Conservation (phyloP, 2,888 invertebrate genomes). For the Plagodis dolabraria region DNA sequence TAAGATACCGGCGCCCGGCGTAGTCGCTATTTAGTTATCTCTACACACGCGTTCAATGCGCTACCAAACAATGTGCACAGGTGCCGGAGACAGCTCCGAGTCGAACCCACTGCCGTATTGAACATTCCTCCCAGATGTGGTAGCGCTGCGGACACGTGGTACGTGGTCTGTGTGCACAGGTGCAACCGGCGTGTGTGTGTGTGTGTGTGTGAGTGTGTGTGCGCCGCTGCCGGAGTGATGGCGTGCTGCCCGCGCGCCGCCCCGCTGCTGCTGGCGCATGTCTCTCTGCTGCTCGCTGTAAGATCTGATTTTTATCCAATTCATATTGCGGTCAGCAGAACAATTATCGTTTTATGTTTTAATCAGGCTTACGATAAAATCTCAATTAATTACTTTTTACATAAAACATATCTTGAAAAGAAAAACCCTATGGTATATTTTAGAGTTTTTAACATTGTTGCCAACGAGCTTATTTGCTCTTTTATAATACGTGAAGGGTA, state of each 20-base stretch:
- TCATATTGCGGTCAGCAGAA: not conserved
- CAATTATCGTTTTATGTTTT: not conserved
- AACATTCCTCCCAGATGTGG: not conserved
- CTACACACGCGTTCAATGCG: conserved; percentile 1
- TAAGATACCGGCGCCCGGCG: conserved; percentile 3
- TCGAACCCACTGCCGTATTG: no score
- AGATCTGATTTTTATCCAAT: conserved; percentile 31
- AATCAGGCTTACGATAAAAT: not conserved
- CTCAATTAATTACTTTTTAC: no score
- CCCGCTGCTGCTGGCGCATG: conserved; percentile 59
- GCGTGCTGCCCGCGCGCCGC: conserved; percentile 46
- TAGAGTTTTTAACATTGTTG: no score
- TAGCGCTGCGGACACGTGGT: not conserved
- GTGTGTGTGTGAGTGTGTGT: not conserved
- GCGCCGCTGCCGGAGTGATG: conserved; percentile 24
- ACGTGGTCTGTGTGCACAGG: not conserved
- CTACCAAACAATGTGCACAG: not conserved
- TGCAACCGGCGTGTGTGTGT: not conserved
- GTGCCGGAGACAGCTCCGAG: not conserved
- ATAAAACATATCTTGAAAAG: no score
- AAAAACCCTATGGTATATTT: no score
- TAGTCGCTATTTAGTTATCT: conserved; percentile 3
- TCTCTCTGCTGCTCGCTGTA: conserved; percentile 67
- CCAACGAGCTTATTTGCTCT: no score
- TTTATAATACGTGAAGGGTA: no score